Percentiles rank a stretch among this genome's conserved stretches.
phyloP scores from a whole-genome alignment of 2,113 vertebrate species.

The Dolichotis patagonum region DNA sequence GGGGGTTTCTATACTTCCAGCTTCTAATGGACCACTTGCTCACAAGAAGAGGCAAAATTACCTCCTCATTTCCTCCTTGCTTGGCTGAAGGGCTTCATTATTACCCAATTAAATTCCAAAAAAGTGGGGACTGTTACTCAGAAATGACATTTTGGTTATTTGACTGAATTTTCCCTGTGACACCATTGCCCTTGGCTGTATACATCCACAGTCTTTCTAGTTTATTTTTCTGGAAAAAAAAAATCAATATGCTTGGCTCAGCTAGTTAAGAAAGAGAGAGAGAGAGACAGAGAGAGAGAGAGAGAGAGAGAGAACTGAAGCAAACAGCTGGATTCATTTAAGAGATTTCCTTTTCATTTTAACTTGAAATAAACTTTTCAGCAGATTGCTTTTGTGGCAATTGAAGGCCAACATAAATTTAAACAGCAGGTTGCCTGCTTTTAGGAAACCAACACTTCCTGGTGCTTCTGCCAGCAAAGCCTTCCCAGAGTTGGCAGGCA shows the following conservation, averaged over 20 bases:
- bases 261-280: neutral
- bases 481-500: neutral
- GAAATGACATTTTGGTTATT: neutral
- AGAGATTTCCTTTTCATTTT: constrained; percentile 51
- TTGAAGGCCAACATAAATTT: constrained; percentile 66
- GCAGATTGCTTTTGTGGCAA: constrained; percentile 54
- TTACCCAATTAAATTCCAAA: constrained; percentile 1
- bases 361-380: constrained; percentile 64
- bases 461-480: neutral
- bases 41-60: neutral
- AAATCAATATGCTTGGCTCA: constrained; percentile 52
- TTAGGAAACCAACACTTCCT: constrained; percentile 61
- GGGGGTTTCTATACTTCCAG: neutral
- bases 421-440: neutral
- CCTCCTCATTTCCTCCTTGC: neutral
- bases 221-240: neutral
- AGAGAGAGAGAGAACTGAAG: constrained; percentile 17
- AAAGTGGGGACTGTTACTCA: neutral
- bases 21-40: neutral
- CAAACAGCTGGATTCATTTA: constrained; percentile 67
- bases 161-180: neutral
- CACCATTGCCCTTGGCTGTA: neutral
- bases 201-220: neutral
- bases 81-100: neutral
- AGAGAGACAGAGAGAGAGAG: constrained; percentile 5